Conservation (phyloP, 2,888 invertebrate species). For the Auanema sp. region DNA sequence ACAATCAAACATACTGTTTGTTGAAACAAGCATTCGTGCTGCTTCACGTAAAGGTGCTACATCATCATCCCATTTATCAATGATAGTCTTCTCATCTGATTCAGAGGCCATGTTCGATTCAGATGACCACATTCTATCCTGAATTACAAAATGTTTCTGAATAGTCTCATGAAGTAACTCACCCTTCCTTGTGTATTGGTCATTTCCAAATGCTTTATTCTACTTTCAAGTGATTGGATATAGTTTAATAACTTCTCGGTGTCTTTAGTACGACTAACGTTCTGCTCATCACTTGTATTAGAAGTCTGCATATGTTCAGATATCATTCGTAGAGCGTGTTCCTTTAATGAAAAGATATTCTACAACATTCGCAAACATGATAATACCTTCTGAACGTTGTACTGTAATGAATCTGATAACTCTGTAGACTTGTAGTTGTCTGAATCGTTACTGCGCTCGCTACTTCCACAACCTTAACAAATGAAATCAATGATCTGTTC, state of each 20-base stretch:
- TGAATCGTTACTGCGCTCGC: constrained; percentile 30
- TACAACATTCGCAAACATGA: background rate
- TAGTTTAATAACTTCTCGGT: constrained; percentile 71
- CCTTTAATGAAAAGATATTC: constrained; percentile 16
- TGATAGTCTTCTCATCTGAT: constrained; percentile 42
- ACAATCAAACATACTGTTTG: background rate
- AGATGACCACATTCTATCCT: constrained; percentile 40
- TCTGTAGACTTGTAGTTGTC: constrained; percentile 4
- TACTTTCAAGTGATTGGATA: constrained; percentile 83
- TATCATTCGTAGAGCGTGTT: constrained; percentile 35
- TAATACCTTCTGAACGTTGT: constrained; percentile 19
- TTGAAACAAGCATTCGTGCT: constrained; percentile 8
- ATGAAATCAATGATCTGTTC: background rate
- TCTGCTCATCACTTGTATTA: constrained; percentile 24
- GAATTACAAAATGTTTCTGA: constrained; percentile 40
- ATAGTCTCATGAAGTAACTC: background rate
- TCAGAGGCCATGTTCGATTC: constrained; percentile 36
- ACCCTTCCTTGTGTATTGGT: constrained; percentile 18
- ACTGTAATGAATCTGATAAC: constrained; percentile 3
- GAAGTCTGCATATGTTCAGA: constrained; percentile 34
- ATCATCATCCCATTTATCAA: constrained; percentile 33
- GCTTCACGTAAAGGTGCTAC: constrained; percentile 8
- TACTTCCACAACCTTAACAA: constrained; percentile 36
- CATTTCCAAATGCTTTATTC: constrained; percentile 72
- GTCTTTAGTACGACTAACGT: constrained; percentile 22